Evolutionary conservation across 1,140 invertebrate species (phyloP), one percentile per base, ranked within the genome.

Genomic region (Neodiprion lecontei): DNA sequence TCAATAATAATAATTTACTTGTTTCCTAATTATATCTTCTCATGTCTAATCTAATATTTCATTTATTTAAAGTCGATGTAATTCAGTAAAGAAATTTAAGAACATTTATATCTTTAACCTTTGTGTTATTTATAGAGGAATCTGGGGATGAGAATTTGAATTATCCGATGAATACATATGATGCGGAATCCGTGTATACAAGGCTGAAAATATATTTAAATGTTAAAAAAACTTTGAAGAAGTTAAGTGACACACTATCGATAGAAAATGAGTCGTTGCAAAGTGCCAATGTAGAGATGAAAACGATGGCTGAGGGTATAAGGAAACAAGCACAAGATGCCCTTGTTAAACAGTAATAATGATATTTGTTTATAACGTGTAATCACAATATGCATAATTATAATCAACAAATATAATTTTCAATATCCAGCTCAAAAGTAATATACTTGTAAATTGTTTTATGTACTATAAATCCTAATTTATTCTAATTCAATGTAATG

Each of bases 311-410:
- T 1, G 77, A 86, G 74, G 79, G 86, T 12, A 88, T 88, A 69
- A 83, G 80, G 72, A 78, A 86, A 68, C 82, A 87, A 78, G 85
- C 86, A 9, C 77, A 83, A 72, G 82, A 84, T 68, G 86, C 86
- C 76, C 75, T 88, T 53, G 71, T 80, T 61, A 80, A 76, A 61
- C 23, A 28, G 28, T 40, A 40, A 40, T 5, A 40, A 40, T 40
- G 28, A 40, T 40, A 5, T 3, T 40, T 40, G 28, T 40, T 40
- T 40, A 40, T 40, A 40, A 40, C 5, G 28, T 40, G 28, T 40
- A 40, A 40, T 40, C 28, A 40, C 28, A 40, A 40, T 40, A 40
- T 40, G 28, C 28, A 77, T 40, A 75, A 70, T 40, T 48, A 48
- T 75, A 61, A 72, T 72, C 9, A 67, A n/a, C 61, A 65, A 21